Evolutionary conservation across 2,113 vertebrate species (phyloP), one percentile per base, ranked within the genome.

Genomic region (Cyprichromis sp.): DNA sequence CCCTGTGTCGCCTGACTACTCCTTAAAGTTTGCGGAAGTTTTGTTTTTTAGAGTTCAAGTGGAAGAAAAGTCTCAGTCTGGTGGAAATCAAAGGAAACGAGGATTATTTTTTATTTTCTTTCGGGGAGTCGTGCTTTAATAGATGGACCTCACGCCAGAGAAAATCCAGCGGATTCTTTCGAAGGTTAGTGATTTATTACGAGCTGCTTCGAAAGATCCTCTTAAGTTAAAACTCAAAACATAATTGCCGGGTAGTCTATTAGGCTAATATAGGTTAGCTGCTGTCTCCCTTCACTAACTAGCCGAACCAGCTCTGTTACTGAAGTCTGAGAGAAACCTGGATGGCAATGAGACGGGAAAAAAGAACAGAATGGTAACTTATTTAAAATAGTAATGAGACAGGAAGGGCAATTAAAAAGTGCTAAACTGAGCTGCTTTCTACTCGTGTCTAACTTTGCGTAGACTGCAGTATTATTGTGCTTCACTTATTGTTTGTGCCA

Each of bases 141-240:
- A 88, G 21, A 97, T 97, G 97, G 96, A 97, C 73, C 90, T 97
- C 3, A 83, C 53, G 4, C 81, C 94, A 12, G 96, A 96, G 53
- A 80, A 94, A 40, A 86, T 94, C 36, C 91, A 95, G 90, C 95
- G 90, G 86, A 91, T 93, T 54, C 92, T 97, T 5, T 91, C 92
- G 1, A 97, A 96, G 96, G 97, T 97, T 11, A 55, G 96, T 91
- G 14, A 16, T 11, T 8, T 4, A 21, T 0, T 12, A 26, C 1
- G 0, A 57, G 0, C 2, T 34, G 17, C 14, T 50, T 13, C 10
- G 4, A 24, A 68, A 68, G 13, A 2, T 17, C 0, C 12, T 59
- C 29, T 0, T 8, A 8, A 10, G 10, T 1, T 16, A 12, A 13
- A 7, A 10, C 7, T 82, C 36, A 17, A 1, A 14, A 2, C 21